Percentiles rank a stretch among this genome's conserved stretches.
Evolutionary conservation across 1,140 invertebrate species (phyloP).

Genomic region (Leptinotarsa lineolata): DNA sequence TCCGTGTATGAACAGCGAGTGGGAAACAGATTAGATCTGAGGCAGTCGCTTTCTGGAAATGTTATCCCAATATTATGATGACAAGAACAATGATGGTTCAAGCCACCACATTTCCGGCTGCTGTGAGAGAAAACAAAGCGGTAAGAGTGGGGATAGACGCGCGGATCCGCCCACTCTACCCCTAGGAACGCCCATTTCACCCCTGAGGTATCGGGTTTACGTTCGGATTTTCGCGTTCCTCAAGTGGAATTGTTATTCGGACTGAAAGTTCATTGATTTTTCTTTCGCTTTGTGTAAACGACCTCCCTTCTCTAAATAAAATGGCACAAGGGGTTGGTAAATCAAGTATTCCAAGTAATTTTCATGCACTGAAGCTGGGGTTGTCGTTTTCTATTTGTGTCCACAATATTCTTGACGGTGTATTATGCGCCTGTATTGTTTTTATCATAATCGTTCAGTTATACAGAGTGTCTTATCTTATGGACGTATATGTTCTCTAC

Average conservation of each 20-base stretch:
- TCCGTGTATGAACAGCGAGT: constrained; percentile 18
- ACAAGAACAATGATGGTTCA: constrained; percentile 58
- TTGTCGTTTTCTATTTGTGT: no score
- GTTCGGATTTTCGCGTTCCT: constrained; percentile 46
- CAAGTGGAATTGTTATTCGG: constrained; percentile 47
- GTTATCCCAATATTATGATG: constrained; percentile 58
- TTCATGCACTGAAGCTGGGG: no score
- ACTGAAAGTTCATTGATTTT: constrained; percentile 47
- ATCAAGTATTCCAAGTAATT: constrained; percentile 9
- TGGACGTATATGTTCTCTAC: no score
- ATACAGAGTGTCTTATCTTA: no score
- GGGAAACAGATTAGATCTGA: constrained; percentile 16
- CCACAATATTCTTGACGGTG: no score
- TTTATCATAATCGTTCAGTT: no score
- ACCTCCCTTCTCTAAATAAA: constrained; percentile 21
- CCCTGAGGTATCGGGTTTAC: constrained; percentile 39
- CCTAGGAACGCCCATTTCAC: constrained; percentile 45
- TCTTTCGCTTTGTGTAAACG: constrained; percentile 29
- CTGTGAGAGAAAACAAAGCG: constrained; percentile 56
- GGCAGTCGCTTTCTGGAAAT: constrained; percentile 45
- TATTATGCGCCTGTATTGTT: no score
- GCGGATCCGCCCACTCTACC: constrained; percentile 26
- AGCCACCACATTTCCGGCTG: constrained; percentile 56
- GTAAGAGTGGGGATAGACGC: constrained; percentile 41
- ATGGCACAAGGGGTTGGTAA: not conserved